Base-by-base conservation (phyloP, 2,888 invertebrate species). In the Eucriotettix oculatus region DNA sequence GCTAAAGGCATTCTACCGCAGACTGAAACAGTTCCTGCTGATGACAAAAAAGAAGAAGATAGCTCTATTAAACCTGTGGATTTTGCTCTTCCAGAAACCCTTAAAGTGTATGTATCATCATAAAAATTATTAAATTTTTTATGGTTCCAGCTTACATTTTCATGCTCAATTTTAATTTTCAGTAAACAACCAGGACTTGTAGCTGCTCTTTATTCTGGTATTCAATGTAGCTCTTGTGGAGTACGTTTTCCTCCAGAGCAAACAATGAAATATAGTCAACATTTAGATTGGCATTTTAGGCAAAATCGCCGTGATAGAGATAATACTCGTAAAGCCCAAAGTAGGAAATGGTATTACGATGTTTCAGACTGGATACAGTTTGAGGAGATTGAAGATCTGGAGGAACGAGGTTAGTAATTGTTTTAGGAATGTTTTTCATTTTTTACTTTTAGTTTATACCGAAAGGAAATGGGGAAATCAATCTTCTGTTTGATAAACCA, bases 201-300 rank as follows among this genome's bases (percentile, higher is more conserved):
- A 14, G 69, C 79, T 0, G 73, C 75, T 10, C 75, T 96, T 40
- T 95, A 92, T 74, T 83, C 85, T 60, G 97, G 97, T 53, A 89
- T 94, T 81, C 97, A 96, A 71, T 99, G 99, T 76, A 88, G 91
- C 65, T 91, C 93, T 58, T 99, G 99, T 75, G 98, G 98, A 43
- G 84, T 92, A 63, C 82, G 97, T 55, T 97, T 98, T 75, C 87
- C 90, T 14, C 87, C 90, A 0, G 91, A 92, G 74, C 87, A 88
- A 70, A 90, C 89, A 10, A 87, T 87, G 66, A 84, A 88, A 64
- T 99, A 97, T 75, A 89, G 87, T 68, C 90, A 92, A 71, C 99
- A 99, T 76, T 80, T 98, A 62, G 98, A 99, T 76, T 98, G 98
- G 97, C 99, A 99, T 76, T 98, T 98, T 77, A 77, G 94, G 0